Conservation (phyloP, 1,140 invertebrate species). For the Caenorhabditis brenneri region DNA sequence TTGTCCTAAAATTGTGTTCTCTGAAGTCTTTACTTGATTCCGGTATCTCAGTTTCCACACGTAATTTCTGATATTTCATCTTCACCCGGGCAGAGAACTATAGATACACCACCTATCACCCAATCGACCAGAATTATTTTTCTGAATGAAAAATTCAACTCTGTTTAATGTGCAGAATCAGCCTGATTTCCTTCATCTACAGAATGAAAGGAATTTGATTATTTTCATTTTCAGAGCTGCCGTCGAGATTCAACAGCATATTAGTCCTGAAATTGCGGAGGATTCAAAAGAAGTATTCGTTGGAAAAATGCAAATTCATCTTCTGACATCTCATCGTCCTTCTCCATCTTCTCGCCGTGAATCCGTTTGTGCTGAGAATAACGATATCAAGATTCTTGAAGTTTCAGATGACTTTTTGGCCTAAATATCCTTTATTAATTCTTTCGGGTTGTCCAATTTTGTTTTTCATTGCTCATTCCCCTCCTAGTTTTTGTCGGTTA, state of each 20-base stretch:
- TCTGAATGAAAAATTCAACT: too few species aligned
- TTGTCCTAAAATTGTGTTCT: too few species aligned
- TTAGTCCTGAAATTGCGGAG: not conserved
- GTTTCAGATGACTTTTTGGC: conserved; percentile 4
- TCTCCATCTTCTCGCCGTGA: not conserved
- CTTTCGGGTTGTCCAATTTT: not conserved
- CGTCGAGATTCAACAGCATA: conserved; percentile 27
- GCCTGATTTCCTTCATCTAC: too few species aligned
- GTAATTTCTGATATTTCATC: too few species aligned
- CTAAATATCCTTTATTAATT: not conserved
- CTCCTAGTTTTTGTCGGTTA: not conserved
- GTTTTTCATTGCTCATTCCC: not conserved
- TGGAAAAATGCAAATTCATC: conserved; percentile 22
- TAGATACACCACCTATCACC: too few species aligned
- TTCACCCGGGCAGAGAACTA: too few species aligned
- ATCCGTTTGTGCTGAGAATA: conserved; percentile 34
- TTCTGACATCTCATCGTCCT: conserved; percentile 16
- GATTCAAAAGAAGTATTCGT: conserved; percentile 20
- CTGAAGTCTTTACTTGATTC: too few species aligned
- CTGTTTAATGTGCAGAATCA: too few species aligned
- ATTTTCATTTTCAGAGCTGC: conserved; percentile 13
- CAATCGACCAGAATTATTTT: too few species aligned
- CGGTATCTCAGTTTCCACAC: too few species aligned
- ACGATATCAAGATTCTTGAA: conserved; percentile 26
- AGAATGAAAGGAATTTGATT: too few species aligned